Conservation (phyloP, 2,113 vertebrate species). For the Asarcornis scutulata region DNA sequence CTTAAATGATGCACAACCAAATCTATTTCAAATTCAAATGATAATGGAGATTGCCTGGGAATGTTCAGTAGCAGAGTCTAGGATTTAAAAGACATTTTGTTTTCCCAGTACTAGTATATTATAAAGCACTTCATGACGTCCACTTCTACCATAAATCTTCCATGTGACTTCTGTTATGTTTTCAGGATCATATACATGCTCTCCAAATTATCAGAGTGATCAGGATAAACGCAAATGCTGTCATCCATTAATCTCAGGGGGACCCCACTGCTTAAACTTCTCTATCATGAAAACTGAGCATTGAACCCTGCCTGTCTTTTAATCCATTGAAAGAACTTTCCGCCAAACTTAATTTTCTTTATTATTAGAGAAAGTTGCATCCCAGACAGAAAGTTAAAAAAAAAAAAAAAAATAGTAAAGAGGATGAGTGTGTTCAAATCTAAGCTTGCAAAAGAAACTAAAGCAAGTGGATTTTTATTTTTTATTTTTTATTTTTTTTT, state of each 20-base stretch:
- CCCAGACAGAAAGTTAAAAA: neutral
- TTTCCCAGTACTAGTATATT: neutral
- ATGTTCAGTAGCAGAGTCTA: neutral
- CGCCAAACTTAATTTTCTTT: neutral
- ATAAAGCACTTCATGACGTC: neutral
- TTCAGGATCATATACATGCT: neutral
- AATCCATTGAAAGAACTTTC: neutral
- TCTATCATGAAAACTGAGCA: neutral
- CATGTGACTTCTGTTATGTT: neutral
- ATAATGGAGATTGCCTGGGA: constrained; percentile 32
- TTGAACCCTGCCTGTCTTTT: neutral
- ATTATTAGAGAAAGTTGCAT: neutral
- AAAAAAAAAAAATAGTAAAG: neutral
- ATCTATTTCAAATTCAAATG: constrained; percentile 33
- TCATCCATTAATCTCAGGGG: neutral
- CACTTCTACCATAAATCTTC: neutral
- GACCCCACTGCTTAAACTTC: neutral
- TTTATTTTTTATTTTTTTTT: too few species aligned
- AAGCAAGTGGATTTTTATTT: neutral
- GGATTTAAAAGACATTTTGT: neutral
- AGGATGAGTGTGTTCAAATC: neutral
- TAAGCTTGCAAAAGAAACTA: neutral
- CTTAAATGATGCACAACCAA: constrained; percentile 11
- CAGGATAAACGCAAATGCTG: neutral
- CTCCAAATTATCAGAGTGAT: neutral